Base-by-base conservation (phyloP, 2,797 vertebrate genomes). In the Graptemys geographica region DNA sequence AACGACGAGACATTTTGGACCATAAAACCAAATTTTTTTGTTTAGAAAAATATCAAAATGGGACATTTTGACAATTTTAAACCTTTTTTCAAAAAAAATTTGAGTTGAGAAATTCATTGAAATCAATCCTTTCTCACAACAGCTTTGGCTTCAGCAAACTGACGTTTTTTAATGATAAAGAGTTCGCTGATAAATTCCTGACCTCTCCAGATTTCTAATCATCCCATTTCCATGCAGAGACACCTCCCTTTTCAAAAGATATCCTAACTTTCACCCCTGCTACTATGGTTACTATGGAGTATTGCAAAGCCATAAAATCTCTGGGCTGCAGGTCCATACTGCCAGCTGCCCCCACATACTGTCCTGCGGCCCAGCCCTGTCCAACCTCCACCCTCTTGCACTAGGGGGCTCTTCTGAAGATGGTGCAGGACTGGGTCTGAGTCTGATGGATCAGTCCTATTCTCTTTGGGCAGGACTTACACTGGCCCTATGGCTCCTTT, bases 401-500 rank as follows among this genome's bases (percentile, higher is more conserved):
- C 2, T n/a, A 3, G 62, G 8, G 2, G 18, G 21, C 27, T 78
- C 25, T 15, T 92, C 87, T 33, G 28, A 76, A 91, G 87, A 41
- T 0, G 7, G 84, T 65, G 21, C 2, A 51, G 37, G 21, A 51
- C n/a, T 72, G 25, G 84, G 5, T 79, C 1, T 28, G 59, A 88
- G 1, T 3, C 8, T 41, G 51, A 78, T 13, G 83, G 28, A 52
- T 8, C 2, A 4, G 2, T 19, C 2, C 1, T 2, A 9, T 37
- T 33, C 80, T 31, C 37, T 21, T 23, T 3, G 9, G 6, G 72
- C 10, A 74, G 41, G 11, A 44, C 8, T 0, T 79, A 33, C 57
- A 57, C 2, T 44, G 5, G 52, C 31, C 27, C 21, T 23, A 3
- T 0, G 0, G 3, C 6, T 65, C 3, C 9, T 76, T 91, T n/a